Base-by-base conservation (phyloP, 2,797 vertebrate genomes). In the Amazonetta brasiliensis region DNA sequence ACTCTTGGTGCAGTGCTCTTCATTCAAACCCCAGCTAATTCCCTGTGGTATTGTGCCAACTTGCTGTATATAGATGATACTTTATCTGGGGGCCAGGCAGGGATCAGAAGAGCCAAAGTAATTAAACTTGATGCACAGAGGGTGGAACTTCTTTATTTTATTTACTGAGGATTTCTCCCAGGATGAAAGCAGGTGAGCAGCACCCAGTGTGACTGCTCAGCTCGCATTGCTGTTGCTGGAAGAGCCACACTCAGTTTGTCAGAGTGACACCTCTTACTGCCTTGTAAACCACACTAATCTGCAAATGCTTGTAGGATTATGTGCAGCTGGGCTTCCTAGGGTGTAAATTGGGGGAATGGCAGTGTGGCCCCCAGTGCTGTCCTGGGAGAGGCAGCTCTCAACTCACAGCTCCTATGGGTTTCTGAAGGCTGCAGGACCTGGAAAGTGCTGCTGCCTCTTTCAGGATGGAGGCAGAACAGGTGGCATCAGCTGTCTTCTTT, bases 311-410 rank as follows among this genome's bases (percentile, higher is more conserved):
- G 6, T 2, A 1, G 58, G 4, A 4, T 44, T 6, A 2, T 3
- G 2, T 62, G 14, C 3, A 0, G 3, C 2, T 15, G 1, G 4
- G 4, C 30, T 39, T 23, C 62, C n/a, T 1, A 0, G 0, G 10
- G 52, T 62, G 17, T 15, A 9, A 37, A 37, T 2, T 0, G 0
- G 2, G 0, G 14, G 22, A 15, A 25, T 25, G 22, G 15, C 18
- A 37, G 13, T 16, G 58, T 12, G 35, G 4, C 13, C 84, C 26
- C 39, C 33, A 12, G 59, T 4, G 46, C 52, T 59, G 4, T 35
- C 15, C 1, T 74, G 60, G 56, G 60, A 67, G 15, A 55, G 30
- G 25, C 39, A 59, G 31, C 74, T 67, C 71, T 30, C 13, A 14
- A 0, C 11, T 11, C 11, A 54, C 35, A 39, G 23, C 14, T 37